A percentile compares a stretch with the other conserved stretches of the same genome.
phyloP scores from a whole-genome alignment of 1,140 invertebrate genomes.

The Ips nitidus region DNA sequence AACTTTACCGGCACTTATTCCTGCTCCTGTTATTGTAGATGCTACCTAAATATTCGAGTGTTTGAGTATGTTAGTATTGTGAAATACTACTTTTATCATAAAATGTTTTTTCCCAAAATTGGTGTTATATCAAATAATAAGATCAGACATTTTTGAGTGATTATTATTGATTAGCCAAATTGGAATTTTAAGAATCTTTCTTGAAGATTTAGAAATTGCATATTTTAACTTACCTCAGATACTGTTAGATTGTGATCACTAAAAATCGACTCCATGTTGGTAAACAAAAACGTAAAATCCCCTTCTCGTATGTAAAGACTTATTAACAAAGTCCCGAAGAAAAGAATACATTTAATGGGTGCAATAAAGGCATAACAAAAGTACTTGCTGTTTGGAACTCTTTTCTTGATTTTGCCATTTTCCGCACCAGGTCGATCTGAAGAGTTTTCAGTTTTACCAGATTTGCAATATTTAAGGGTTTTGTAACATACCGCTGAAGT shows the following conservation, averaged over 20 bases:
- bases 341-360: slow-evolving; percentile 65
- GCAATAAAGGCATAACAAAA: slow-evolving; percentile 70
- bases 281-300: slow-evolving; percentile 60
- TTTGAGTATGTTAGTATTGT: neutral
- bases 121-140: neutral
- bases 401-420: slow-evolving; percentile 59
- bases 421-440: slow-evolving; percentile 49
- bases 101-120: neutral
- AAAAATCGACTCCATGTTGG: slow-evolving; percentile 54
- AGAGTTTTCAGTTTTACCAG: too few species aligned
- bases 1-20: slow-evolving; percentile 49
- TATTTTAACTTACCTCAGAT: slow-evolving; percentile 54
- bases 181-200: neutral
- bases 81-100: neutral
- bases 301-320: slow-evolving; percentile 59
- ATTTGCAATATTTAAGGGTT: too few species aligned
- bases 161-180: neutral
- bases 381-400: slow-evolving; percentile 65
- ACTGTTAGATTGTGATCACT: slow-evolving; percentile 59
- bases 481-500: too few species aligned
- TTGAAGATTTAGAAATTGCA: neutral
- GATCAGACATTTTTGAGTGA: neutral
- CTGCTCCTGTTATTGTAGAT: slow-evolving; percentile 35
- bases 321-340: slow-evolving; percentile 60
- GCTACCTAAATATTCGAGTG: slow-evolving; percentile 22